Conservation (phyloP, 2,888 invertebrate genomes). For the Rhogogaster chlorosoma region DNA sequence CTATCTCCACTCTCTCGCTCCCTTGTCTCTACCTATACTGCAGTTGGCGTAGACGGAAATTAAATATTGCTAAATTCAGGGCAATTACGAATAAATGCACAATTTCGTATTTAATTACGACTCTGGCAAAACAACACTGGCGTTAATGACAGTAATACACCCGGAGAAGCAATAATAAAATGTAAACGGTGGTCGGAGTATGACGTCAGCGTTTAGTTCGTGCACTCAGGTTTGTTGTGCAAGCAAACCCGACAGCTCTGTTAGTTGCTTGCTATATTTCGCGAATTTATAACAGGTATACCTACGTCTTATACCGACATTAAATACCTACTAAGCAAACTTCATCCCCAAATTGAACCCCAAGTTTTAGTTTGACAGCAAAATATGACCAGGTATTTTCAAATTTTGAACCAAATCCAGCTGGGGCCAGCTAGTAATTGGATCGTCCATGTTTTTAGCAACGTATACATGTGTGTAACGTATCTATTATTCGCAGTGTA, state of each 20-base stretch:
- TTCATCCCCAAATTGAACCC: not conserved
- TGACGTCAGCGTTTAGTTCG: conserved; percentile 58
- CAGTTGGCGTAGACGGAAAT: conserved; percentile 65
- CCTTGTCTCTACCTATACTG: conserved; percentile 27
- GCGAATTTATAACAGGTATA: conserved; percentile 28
- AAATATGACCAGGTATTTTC: not conserved
- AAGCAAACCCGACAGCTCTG: conserved; percentile 53
- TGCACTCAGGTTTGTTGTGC: conserved; percentile 56
- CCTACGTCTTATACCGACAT: not conserved
- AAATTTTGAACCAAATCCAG: not conserved
- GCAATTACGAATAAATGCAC: conserved; percentile 69
- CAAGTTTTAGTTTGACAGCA: not conserved
- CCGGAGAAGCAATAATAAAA: conserved; percentile 69
- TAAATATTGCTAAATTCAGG: conserved; percentile 74
- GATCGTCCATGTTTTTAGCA: not conserved
- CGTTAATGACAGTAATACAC: conserved; percentile 73
- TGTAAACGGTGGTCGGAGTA: conserved; percentile 61
- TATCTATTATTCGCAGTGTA: not conserved
- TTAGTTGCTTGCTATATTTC: conserved; percentile 26
- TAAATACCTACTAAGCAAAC: not conserved
- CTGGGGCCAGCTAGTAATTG: not conserved
- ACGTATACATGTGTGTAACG: no score
- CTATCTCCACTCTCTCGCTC: not conserved
- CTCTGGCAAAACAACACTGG: conserved; percentile 63
- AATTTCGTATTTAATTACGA: conserved; percentile 74